A percentile compares a stretch with the other conserved stretches of the same genome.
phyloP scores from a whole-genome alignment of 2,113 vertebrate species.

The Mormyrus lacerda region DNA sequence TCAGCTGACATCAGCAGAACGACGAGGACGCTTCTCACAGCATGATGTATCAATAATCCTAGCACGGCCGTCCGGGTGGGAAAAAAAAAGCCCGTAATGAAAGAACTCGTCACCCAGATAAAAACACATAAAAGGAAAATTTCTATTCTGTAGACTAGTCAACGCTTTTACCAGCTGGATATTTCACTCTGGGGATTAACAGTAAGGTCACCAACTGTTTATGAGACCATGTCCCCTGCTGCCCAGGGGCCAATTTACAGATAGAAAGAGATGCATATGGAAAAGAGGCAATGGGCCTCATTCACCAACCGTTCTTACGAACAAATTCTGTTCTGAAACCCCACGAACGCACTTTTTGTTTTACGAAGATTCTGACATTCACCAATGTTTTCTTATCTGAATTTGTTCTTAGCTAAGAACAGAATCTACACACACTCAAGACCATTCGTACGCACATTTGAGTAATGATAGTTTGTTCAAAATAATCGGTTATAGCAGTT shows the following conservation, averaged over 20 bases:
- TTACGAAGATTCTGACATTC: too few relatives aligned
- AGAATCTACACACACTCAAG: too few relatives aligned
- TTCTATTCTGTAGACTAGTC: neutral
- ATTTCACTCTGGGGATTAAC: neutral
- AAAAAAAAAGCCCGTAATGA: neutral
- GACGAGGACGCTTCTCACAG: neutral
- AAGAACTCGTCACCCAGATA: neutral
- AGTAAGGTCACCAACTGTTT: neutral
- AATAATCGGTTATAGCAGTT: too few relatives aligned
- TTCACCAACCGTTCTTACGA: too few relatives aligned
- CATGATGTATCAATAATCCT: neutral
- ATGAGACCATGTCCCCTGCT: neutral
- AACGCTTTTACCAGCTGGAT: neutral
- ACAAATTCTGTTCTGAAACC: too few relatives aligned
- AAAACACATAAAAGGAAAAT: neutral
- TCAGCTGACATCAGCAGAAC: constrained; percentile 5
- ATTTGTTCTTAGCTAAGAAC: too few relatives aligned
- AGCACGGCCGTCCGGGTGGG: neutral
- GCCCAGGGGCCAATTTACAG: neutral
- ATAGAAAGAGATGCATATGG: neutral
- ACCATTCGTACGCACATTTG: too few relatives aligned
- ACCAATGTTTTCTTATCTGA: too few relatives aligned
- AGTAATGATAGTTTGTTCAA: too few relatives aligned
- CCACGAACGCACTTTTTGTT: too few relatives aligned
- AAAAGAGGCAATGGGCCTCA: neutral